These are phyloP conservation scores for Drosophila pseudotalamancana DNA, from an alignment of 2,888 invertebrate species.

Conservation along the genomic window DNA sequence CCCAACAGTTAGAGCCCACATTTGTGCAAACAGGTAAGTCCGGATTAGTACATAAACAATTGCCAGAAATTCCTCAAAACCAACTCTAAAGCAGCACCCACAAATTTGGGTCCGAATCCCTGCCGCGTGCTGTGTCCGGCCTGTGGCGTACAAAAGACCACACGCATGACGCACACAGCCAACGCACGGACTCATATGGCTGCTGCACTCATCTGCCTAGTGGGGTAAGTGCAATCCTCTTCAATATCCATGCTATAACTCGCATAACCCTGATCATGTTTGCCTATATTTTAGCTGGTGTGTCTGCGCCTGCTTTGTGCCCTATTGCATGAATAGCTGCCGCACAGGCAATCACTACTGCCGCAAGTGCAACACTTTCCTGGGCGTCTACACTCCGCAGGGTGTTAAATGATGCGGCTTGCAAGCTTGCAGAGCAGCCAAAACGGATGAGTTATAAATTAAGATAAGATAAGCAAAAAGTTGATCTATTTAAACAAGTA, in stretches of 20 bases:
- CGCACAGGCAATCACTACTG: slow-evolving; percentile 83
- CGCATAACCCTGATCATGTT: not conserved
- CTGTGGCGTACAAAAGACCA: slow-evolving; percentile 79
- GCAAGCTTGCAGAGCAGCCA: no score
- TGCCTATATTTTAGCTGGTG: slow-evolving; percentile 73
- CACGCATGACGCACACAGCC: slow-evolving; percentile 80
- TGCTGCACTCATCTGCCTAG: slow-evolving; percentile 78
- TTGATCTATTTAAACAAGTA: slow-evolving; percentile 20
- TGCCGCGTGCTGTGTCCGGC: slow-evolving; percentile 79
- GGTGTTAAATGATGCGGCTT: slow-evolving; percentile 43
- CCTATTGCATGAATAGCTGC: slow-evolving; percentile 83
- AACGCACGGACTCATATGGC: slow-evolving; percentile 81
- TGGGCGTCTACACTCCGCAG: slow-evolving; percentile 78
- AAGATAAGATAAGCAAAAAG: slow-evolving; percentile 37
- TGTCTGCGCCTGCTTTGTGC: slow-evolving; percentile 82
- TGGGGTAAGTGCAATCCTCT: slow-evolving; percentile 68
- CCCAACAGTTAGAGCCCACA: slow-evolving; percentile 46
- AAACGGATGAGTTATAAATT: slow-evolving; percentile 9
- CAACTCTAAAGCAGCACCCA: slow-evolving; percentile 31
- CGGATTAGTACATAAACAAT: not conserved
- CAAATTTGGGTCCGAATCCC: slow-evolving; percentile 80
- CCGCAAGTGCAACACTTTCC: slow-evolving; percentile 81
- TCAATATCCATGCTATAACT: not conserved
- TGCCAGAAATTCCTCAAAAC: not conserved
- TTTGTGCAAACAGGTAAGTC: slow-evolving; percentile 60